Base-by-base conservation (phyloP, 1,140 invertebrate species). In the Adelges cooleyi region DNA sequence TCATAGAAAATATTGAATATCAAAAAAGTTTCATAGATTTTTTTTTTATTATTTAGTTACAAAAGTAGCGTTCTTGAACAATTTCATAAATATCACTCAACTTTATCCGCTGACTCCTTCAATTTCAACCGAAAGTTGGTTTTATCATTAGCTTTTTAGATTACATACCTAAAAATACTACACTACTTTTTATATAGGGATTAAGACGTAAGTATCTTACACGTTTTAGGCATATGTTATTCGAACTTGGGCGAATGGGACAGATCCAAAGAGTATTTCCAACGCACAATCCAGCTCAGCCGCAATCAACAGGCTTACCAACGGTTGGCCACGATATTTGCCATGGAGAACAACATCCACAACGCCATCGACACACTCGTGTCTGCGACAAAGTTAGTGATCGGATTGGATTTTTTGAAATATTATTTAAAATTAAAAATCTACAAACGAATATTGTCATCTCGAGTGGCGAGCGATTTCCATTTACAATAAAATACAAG, bases 291-390 rank as follows among this genome's bases (percentile, higher is more conserved):
- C 6, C 80, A 85, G 70, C 75, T 84, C 46, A 84, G 87, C 53
- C 83, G 83, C 69, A 85, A 85, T 72, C 82, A 87, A 71, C 76
- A 83, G 51, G 86, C 87, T 13, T 88, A 85, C 71, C 72, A 84
- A 27, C 79, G 84, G 54, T 74, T 93, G 8, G 88, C 85, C 0
- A 84, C 85, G 74, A 78, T 91, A 23, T 81, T 83, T 69, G 76
- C 86, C 8, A 74, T 80, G 49, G 82, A 89, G 70, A 80, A 82
- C 67, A 85, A 89, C 71, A 76, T 89, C 38, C 75, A 80, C 67
- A 81, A 82, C 67, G 90, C 56, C 0, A 62, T 18, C 25, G 44
- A 18, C 33, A 33, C 46, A 46, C 27, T 62, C 13, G 33, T 48
- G 33, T 22, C 25, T 13, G 56, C 56, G 1, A 27, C 56, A 27